Percentiles rank a stretch among this genome's conserved stretches.
These are phyloP conservation scores for Synergus laeviventris DNA, from an alignment of 2,888 invertebrate species.

Conservation along the genomic window DNA sequence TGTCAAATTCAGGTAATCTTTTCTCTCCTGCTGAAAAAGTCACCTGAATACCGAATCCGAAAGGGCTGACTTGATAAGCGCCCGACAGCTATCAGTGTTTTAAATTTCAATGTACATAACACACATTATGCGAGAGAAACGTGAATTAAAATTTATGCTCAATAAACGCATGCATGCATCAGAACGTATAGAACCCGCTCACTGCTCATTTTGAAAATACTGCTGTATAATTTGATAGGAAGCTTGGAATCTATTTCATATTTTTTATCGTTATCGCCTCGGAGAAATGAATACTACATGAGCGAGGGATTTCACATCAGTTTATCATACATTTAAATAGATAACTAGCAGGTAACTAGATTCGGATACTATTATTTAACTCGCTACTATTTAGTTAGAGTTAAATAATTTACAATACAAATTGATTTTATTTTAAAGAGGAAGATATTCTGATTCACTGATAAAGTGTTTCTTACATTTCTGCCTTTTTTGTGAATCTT, in stretches of 20 bases:
- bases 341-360: background rate
- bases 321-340: background rate
- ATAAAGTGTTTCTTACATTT: background rate
- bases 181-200: background rate
- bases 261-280: background rate
- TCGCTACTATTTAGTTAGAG: background rate
- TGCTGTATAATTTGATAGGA: background rate
- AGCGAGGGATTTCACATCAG: background rate
- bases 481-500: conserved; percentile 5
- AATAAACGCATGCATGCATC: background rate
- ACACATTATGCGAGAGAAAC: background rate
- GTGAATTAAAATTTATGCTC: background rate
- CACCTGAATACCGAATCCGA: conserved; percentile 17
- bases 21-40: background rate
- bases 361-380: background rate
- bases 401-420: background rate
- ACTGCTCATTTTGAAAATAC: background rate
- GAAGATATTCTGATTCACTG: background rate
- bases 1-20: conserved; percentile 90
- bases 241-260: background rate
- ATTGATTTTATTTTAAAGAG: background rate
- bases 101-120: background rate
- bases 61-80: background rate
- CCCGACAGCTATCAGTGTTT: background rate
- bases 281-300: conserved; percentile 4